Evolutionary conservation across 2,113 vertebrate genomes (phyloP).

Genomic region (Okapia johnstoni): DNA sequence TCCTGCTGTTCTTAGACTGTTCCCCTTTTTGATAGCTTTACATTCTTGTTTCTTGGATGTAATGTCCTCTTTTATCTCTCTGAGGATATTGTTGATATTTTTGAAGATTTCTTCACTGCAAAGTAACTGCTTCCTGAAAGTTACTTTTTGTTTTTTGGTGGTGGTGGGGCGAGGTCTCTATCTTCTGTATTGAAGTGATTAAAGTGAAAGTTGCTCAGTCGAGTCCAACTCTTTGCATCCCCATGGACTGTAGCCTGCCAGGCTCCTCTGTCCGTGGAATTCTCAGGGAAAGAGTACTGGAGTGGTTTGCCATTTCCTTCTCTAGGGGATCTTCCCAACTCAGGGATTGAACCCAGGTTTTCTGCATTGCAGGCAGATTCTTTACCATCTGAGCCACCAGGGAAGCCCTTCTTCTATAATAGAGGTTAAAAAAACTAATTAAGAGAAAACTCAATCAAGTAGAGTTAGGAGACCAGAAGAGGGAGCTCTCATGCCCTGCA

Average conservation of each 20-base stretch:
- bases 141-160: background rate
- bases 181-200: background rate
- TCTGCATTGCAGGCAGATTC: background rate
- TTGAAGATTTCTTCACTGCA: background rate
- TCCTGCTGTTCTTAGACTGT: background rate
- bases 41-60: background rate
- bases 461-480: background rate
- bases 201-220: background rate
- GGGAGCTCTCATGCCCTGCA: background rate
- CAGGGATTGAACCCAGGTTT: background rate
- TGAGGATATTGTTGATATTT: background rate
- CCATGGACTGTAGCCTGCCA: background rate
- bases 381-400: background rate
- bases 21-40: background rate
- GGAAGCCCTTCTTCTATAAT: background rate
- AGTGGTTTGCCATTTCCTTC: background rate
- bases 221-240: background rate
- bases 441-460: background rate
- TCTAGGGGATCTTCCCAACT: background rate
- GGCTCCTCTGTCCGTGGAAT: background rate
- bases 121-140: background rate
- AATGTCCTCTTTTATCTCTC: background rate
- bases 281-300: background rate
- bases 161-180: background rate
- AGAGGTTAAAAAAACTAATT: background rate